Evolutionary conservation across 2,797 vertebrate species (phyloP).

Genomic region (Phylloscopus collybita): DNA sequence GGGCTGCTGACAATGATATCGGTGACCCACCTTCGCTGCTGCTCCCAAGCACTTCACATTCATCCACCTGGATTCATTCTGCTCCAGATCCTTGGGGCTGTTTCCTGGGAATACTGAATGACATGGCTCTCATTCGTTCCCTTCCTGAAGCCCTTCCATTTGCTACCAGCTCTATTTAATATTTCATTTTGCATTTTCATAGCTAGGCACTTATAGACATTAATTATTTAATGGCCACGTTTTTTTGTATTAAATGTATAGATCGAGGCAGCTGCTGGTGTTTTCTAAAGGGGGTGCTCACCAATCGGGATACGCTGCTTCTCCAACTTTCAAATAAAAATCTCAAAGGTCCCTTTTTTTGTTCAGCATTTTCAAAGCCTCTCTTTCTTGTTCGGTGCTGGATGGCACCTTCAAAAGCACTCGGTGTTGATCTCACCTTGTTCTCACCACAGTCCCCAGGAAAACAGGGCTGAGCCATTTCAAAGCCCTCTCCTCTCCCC

Average conservation of each 20-base stretch:
- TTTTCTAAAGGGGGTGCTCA: not conserved
- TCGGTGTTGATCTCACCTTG: not conserved
- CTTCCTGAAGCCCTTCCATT: conserved; percentile 22
- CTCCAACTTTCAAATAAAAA: not conserved
- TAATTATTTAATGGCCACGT: conserved; percentile 58
- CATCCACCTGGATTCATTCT: conserved; percentile 45
- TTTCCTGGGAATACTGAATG: conserved; percentile 38
- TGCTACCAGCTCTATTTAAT: conserved; percentile 47
- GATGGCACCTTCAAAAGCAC: not conserved
- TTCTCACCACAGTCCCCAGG: not conserved
- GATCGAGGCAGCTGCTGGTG: not conserved
- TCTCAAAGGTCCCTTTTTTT: not conserved
- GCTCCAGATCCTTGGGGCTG: conserved; percentile 52
- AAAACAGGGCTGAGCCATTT: not conserved
- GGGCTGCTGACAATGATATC: not conserved
- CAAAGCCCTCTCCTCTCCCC: not conserved
- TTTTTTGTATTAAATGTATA: conserved; percentile 34
- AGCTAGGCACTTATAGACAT: conserved; percentile 66
- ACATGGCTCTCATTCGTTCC: not conserved
- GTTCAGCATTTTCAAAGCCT: not conserved
- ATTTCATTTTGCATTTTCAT: conserved; percentile 71
- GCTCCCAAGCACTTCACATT: not conserved
- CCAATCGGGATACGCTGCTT: not conserved
- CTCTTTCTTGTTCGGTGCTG: not conserved
- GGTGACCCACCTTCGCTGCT: not conserved